These are phyloP conservation scores for Trachelus iudaicus DNA, from an alignment of 2,888 invertebrate genomes.

Conservation along the genomic window DNA sequence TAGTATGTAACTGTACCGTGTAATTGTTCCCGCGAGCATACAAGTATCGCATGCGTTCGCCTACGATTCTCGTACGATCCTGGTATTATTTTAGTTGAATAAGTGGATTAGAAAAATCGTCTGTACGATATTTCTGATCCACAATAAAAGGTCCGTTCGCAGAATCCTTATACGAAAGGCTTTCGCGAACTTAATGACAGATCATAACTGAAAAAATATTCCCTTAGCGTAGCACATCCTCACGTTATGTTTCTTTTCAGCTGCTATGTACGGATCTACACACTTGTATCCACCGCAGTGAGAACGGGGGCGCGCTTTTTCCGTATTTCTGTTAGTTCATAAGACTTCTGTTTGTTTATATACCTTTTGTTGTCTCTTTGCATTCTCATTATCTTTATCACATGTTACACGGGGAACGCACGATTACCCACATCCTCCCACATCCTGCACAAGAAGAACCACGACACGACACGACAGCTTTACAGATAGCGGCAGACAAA, in stretches of 20 bases:
- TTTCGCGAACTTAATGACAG: no score
- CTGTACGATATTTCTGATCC: no score
- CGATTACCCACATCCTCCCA: conserved; percentile 10
- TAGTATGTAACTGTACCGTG: conserved; percentile 20
- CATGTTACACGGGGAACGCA: background rate
- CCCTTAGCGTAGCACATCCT: conserved; percentile 14
- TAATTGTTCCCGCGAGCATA: conserved; percentile 31
- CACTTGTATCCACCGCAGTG: conserved; percentile 59
- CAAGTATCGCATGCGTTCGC: conserved; percentile 38
- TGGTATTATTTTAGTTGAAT: no score
- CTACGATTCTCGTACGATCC: no score
- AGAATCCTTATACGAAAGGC: no score
- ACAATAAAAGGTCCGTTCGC: no score
- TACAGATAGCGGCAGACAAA: no score
- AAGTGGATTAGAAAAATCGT: no score
- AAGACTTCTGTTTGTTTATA: conserved; percentile 16
- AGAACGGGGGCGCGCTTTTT: conserved; percentile 43
- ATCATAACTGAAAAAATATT: no score
- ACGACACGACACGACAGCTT: no score
- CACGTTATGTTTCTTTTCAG: conserved; percentile 61
- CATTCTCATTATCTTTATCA: conserved; percentile 8
- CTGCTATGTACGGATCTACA: conserved; percentile 57
- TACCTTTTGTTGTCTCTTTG: conserved; percentile 16
- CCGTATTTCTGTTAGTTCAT: conserved; percentile 55
- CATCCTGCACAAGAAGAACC: background rate